Evolutionary conservation across 2,888 invertebrate genomes (phyloP).

Genomic region (Suillia variegata): DNA sequence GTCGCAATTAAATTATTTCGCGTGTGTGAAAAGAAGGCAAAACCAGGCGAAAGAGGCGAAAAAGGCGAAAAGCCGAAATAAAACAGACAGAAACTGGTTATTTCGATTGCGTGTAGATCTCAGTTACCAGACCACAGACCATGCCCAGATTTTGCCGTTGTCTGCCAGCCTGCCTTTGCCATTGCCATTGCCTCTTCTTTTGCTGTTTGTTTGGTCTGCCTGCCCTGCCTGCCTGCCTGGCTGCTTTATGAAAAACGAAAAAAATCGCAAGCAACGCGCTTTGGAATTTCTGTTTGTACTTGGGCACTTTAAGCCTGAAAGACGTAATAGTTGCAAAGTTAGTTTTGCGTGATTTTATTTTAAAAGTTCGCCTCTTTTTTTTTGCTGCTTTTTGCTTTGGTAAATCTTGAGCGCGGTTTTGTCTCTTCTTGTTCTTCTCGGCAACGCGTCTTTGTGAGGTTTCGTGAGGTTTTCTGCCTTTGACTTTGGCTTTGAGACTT

Average conservation of each 20-base stretch:
- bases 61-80: not conserved
- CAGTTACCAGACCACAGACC: too few species aligned
- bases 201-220: too few species aligned
- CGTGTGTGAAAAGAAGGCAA: too few species aligned
- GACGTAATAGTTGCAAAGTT: constrained; percentile 22
- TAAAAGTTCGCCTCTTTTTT: not conserved
- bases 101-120: not conserved
- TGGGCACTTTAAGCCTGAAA: constrained; percentile 3
- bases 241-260: too few species aligned
- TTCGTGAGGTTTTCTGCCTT: constrained; percentile 11
- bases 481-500: constrained; percentile 24
- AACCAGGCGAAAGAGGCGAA: too few species aligned
- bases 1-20: too few species aligned
- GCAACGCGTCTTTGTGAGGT: not conserved
- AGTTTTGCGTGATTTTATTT: constrained; percentile 18
- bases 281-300: not conserved
- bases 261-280: not conserved
- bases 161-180: not conserved
- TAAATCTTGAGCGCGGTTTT: not conserved
- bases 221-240: too few species aligned
- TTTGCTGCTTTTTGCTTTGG: constrained; percentile 2
- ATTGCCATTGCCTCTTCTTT: too few species aligned
- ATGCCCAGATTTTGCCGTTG: too few species aligned
- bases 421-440: constrained; percentile 2
- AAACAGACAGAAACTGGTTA: not conserved